Conservation (phyloP, 2,797 vertebrate genomes). For the Lithobates pipiens region DNA sequence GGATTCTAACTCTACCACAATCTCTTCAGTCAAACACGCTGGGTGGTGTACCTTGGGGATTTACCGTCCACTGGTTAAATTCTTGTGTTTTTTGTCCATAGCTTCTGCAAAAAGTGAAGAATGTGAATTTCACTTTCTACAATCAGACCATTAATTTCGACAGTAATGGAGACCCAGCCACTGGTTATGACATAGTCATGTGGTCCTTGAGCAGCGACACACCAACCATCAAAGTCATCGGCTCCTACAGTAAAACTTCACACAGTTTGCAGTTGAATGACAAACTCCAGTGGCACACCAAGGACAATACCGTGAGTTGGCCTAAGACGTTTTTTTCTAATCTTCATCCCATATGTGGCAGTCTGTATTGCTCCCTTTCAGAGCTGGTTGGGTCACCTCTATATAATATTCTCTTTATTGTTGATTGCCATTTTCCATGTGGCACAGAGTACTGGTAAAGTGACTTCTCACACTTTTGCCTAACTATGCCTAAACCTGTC, state of each 20-base stretch:
- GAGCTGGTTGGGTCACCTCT: neutral
- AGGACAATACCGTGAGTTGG: conserved; percentile 45
- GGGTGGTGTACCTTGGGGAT: no score
- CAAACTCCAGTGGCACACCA: conserved; percentile 30
- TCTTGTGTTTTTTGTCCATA: conserved; percentile 61
- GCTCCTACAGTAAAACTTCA: conserved; percentile 31
- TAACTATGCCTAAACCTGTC: no score
- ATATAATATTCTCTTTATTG: neutral
- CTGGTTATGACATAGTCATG: conserved; percentile 75
- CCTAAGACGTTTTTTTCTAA: neutral
- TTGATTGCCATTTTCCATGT: neutral
- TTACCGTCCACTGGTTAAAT: no score
- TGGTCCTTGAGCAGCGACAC: conserved; percentile 74
- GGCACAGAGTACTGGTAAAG: neutral
- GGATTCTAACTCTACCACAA: no score
- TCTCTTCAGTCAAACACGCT: no score
- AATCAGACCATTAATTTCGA: conserved; percentile 77
- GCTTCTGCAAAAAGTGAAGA: conserved; percentile 81
- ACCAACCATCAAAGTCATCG: conserved; percentile 14
- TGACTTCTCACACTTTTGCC: neutral
- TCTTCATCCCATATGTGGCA: neutral
- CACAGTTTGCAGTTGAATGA: conserved; percentile 9
- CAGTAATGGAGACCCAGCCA: conserved; percentile 71
- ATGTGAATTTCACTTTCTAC: conserved; percentile 81
- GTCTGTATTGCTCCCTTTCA: neutral